Evolutionary conservation across 2,797 vertebrate species (phyloP).

Genomic region (Hydrolagus colliei): DNA sequence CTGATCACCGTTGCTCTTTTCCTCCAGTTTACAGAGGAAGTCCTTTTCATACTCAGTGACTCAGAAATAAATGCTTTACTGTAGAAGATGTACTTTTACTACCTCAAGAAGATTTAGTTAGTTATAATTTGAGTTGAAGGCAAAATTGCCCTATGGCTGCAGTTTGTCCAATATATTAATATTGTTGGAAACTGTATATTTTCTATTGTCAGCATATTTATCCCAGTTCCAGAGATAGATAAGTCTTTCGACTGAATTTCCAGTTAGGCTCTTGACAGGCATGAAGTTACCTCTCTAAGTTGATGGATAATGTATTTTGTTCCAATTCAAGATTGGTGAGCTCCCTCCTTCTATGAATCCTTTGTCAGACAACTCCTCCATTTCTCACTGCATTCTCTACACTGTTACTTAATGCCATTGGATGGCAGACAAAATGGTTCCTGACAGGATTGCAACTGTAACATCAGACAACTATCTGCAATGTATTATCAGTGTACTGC

Average conservation of each 20-base stretch:
- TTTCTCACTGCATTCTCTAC: neutral
- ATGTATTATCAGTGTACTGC: neutral
- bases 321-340: neutral
- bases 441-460: neutral
- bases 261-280: neutral
- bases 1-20: too few relatives aligned
- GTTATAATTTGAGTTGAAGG: neutral
- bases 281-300: neutral
- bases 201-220: conserved; percentile 14
- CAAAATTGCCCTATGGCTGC: neutral
- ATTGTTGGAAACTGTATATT: conserved; percentile 15
- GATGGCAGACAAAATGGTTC: neutral
- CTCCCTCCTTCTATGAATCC: neutral
- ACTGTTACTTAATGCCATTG: neutral
- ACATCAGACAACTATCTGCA: neutral
- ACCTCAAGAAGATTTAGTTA: neutral
- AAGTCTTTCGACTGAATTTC: neutral
- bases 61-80: neutral
- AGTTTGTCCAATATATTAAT: neutral
- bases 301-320: conserved; percentile 1
- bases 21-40: too few relatives aligned
- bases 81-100: neutral
- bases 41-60: too few relatives aligned
- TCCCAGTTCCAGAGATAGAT: neutral
- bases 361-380: neutral